Percentiles rank a stretch among this genome's conserved stretches.
These are phyloP conservation scores for Belonocnema kinseyi DNA, from an alignment of 1,140 invertebrate species.

Conservation along the genomic window DNA sequence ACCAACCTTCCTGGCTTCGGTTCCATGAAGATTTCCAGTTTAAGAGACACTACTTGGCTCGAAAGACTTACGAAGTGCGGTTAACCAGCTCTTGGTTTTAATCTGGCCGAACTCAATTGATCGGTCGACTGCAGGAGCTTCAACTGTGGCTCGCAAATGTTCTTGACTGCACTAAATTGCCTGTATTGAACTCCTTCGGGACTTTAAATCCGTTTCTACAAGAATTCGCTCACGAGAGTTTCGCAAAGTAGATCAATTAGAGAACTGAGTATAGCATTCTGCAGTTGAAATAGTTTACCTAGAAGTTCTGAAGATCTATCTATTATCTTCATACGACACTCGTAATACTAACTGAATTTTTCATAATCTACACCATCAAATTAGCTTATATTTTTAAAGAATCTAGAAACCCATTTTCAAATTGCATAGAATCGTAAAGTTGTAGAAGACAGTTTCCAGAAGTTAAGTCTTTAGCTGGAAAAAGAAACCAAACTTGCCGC, in stretches of 20 bases:
- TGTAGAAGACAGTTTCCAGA: too few species aligned
- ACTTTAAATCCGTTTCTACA: slow-evolving; percentile 18
- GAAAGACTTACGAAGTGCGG: slow-evolving; percentile 10
- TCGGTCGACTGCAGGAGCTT: slow-evolving; percentile 2
- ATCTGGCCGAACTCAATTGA: slow-evolving; percentile 26
- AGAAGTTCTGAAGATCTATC: neutral
- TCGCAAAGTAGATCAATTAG: slow-evolving; percentile 25
- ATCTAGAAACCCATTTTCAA: too few species aligned
- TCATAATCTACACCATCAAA: too few species aligned
- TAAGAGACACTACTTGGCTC: slow-evolving; percentile 9
- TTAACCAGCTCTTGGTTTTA: slow-evolving; percentile 13
- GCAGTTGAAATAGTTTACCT: slow-evolving; percentile 19
- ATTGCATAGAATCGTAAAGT: too few species aligned
- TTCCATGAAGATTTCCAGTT: neutral
- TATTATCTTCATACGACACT: neutral
- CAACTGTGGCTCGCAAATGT: slow-evolving; percentile 17
- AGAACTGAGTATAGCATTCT: slow-evolving; percentile 8
- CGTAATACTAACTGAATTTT: neutral
- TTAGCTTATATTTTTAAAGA: too few species aligned
- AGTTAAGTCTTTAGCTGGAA: too few species aligned
- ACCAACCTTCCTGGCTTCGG: neutral
- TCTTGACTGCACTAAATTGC: slow-evolving; percentile 16
- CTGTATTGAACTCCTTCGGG: slow-evolving; percentile 21
- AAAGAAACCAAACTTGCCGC: too few species aligned
- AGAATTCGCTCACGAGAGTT: slow-evolving; percentile 15